Conservation (phyloP, 2,888 invertebrate species). For the Synergus umbraculus region DNA sequence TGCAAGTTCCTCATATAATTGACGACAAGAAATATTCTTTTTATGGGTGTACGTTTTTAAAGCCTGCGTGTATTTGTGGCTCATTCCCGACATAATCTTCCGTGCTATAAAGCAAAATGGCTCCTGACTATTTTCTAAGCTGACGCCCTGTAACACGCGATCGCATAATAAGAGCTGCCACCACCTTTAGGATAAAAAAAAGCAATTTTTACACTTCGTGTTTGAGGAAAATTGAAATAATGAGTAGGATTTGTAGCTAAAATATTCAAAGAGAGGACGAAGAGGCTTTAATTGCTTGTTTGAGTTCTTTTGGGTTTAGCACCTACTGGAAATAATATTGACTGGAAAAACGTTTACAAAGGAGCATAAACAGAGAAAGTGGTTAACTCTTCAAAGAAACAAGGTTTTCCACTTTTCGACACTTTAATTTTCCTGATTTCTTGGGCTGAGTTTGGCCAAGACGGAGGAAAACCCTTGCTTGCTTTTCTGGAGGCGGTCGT, state of each 20-base stretch:
- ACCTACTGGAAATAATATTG: not conserved
- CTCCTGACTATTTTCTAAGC: constrained; percentile 62
- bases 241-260: not conserved
- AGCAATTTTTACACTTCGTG: not conserved
- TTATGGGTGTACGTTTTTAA: not conserved
- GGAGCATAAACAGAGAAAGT: not conserved
- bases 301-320: not conserved
- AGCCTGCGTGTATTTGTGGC: constrained; percentile 1
- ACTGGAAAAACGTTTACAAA: constrained; percentile 17
- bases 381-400: constrained; percentile 21
- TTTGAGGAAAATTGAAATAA: not conserved
- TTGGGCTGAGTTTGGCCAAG: not conserved
- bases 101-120: constrained; percentile 68
- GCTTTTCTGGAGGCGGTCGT: not conserved
- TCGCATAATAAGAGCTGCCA: constrained; percentile 59
- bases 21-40: not conserved
- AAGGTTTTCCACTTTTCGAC: constrained; percentile 32
- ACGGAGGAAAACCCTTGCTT: constrained; percentile 6
- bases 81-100: constrained; percentile 56
- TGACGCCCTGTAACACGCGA: constrained; percentile 66
- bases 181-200: not conserved
- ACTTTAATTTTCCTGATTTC: constrained; percentile 26
- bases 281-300: not conserved
- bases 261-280: not conserved
- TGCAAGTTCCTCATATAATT: constrained; percentile 13